Percentiles rank a stretch among this genome's conserved stretches.
phyloP scores from a whole-genome alignment of 2,113 vertebrate species.

The Cyanoramphus novaezelandiae region DNA sequence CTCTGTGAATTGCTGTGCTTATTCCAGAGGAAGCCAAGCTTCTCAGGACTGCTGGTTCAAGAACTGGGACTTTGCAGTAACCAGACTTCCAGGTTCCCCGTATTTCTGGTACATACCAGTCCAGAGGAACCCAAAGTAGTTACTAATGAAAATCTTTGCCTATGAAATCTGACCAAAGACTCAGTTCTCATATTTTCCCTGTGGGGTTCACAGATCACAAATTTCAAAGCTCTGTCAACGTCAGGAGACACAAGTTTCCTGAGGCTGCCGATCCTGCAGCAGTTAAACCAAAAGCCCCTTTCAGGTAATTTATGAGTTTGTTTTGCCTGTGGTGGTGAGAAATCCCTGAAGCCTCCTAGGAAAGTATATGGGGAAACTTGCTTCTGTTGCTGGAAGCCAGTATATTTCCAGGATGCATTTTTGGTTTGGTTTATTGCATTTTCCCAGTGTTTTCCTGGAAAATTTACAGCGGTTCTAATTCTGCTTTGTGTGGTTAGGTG shows the following conservation, averaged over 20 bases:
- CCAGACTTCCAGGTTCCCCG: neutral
- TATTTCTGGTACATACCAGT: neutral
- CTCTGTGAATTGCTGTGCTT: neutral
- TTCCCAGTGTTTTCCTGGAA: neutral
- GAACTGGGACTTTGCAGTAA: neutral
- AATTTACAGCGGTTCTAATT: neutral
- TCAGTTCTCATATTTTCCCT: neutral
- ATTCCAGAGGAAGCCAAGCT: neutral
- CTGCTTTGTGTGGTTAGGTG: neutral
- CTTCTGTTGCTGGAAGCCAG: neutral
- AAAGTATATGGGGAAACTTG: neutral
- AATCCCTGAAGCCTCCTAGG: neutral
- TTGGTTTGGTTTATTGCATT: neutral
- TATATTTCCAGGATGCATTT: neutral
- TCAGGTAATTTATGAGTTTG: neutral
- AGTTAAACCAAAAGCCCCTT: neutral
- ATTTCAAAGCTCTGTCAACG: neutral
- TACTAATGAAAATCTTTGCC: neutral
- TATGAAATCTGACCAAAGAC: neutral
- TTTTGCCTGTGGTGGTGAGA: neutral
- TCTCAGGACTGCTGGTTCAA: neutral
- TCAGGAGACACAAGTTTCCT: neutral
- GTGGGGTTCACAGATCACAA: neutral
- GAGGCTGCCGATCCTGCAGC: neutral
- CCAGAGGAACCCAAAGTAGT: neutral